Evolutionary conservation across 2,797 vertebrate species (phyloP).

Genomic region (Paguma larvata): DNA sequence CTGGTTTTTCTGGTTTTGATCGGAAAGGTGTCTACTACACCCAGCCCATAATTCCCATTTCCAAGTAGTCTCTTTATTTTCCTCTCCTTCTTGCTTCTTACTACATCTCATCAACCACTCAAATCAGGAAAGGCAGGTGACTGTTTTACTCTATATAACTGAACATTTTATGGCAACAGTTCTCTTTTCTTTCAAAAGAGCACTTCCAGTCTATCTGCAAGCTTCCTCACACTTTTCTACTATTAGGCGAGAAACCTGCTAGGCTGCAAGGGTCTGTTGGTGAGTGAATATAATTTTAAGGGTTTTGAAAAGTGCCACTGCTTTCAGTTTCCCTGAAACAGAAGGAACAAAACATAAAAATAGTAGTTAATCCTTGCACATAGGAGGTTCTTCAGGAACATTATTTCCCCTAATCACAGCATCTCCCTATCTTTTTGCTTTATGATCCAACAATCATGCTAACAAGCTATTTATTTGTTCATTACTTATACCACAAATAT

Average conservation of each 20-base stretch:
- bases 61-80: background rate
- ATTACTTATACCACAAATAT: conserved; percentile 8
- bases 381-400: background rate
- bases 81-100: background rate
- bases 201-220: background rate
- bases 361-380: background rate
- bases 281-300: conserved; percentile 39
- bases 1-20: conserved; percentile 7
- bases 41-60: background rate
- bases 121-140: background rate
- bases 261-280: background rate
- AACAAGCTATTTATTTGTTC: conserved; percentile 12
- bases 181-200: background rate
- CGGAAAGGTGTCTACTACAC: background rate
- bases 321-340: conserved; percentile 59
- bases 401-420: background rate
- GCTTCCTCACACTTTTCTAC: background rate
- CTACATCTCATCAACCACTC: background rate
- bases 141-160: background rate
- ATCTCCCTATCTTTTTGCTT: background rate
- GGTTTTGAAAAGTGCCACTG: conserved; percentile 8
- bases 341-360: background rate
- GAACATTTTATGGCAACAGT: background rate
- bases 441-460: background rate
- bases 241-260: background rate